Conservation (phyloP, 37 sponge, comb jelly and placozoan genomes). For the Beroe ovata region DNA sequence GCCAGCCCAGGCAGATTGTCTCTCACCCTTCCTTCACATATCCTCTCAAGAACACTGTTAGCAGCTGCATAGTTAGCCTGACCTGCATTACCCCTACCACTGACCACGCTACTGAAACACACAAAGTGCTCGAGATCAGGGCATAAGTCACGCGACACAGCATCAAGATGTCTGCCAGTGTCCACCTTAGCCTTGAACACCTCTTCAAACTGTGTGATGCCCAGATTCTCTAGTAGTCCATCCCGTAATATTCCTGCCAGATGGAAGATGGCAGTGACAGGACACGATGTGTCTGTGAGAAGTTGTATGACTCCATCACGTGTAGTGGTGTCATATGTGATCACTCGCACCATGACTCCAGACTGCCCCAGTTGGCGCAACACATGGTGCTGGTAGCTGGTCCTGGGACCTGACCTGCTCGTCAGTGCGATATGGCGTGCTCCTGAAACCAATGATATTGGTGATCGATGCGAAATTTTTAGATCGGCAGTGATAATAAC, state of each 20-base stretch:
- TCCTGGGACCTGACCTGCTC: conserved; percentile 61
- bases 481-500: no score
- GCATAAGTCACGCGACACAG: conserved; percentile 54
- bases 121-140: conserved; percentile 67
- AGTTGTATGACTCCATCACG: conserved; percentile 12
- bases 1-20: conserved; percentile 67
- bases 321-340: conserved; percentile 45
- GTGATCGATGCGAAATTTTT: no score
- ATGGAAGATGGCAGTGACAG: conserved; percentile 69
- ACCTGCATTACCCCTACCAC: conserved; percentile 70
- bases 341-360: conserved; percentile 29
- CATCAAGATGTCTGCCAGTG: conserved; percentile 69
- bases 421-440: conserved; percentile 62
- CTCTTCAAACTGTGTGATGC: conserved; percentile 56
- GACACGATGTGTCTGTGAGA: background rate
- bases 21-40: conserved; percentile 65
- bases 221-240: conserved; percentile 68
- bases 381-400: conserved; percentile 63
- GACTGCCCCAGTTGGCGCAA: background rate
- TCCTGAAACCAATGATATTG: no score
- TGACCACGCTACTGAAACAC: conserved; percentile 66
- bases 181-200: conserved; percentile 69
- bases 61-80: conserved; percentile 72
- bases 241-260: conserved; percentile 70
- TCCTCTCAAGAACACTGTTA: conserved; percentile 69